Evolutionary conservation across 1,140 invertebrate genomes (phyloP).

Genomic region (Drosophila ficusphila): DNA sequence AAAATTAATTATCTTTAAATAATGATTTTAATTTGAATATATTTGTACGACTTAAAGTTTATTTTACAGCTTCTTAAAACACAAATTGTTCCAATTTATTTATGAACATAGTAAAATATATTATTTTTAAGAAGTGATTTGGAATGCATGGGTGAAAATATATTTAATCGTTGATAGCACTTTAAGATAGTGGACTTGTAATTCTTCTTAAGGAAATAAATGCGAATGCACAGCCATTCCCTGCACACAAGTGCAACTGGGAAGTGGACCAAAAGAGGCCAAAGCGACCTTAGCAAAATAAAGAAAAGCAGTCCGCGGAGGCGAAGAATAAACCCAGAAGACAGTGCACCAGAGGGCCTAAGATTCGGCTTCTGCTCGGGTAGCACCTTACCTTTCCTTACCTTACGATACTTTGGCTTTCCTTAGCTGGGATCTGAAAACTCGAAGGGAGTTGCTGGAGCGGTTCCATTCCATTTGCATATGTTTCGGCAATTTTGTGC

Average conservation of each 20-base stretch:
- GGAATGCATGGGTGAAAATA: too few relatives aligned
- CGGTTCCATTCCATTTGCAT: constrained; percentile 66
- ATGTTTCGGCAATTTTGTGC: constrained; percentile 81
- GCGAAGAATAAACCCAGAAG: constrained; percentile 8
- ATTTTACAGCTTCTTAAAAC: too few relatives aligned
- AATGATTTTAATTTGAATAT: too few relatives aligned
- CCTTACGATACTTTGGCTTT: too few relatives aligned
- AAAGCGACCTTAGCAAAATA: constrained; percentile 28
- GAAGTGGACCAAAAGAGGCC: constrained; percentile 30
- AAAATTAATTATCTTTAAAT: too few relatives aligned
- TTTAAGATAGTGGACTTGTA: neutral
- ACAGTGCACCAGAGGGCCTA: constrained; percentile 20
- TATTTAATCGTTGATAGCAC: too few relatives aligned
- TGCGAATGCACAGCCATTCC: neutral
- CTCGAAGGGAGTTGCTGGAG: neutral
- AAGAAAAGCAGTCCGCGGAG: constrained; percentile 10
- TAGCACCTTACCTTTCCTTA: constrained; percentile 6
- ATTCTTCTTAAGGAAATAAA: neutral
- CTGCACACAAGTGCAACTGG: constrained; percentile 37
- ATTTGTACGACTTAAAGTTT: too few relatives aligned
- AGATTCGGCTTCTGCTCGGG: constrained; percentile 11
- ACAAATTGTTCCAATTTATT: too few relatives aligned
- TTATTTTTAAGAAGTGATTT: too few relatives aligned
- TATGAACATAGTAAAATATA: too few relatives aligned
- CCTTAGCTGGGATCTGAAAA: constrained; percentile 1